Evolutionary conservation across 2,797 vertebrate species (phyloP).

Genomic region (Gorsachius magnificus): DNA sequence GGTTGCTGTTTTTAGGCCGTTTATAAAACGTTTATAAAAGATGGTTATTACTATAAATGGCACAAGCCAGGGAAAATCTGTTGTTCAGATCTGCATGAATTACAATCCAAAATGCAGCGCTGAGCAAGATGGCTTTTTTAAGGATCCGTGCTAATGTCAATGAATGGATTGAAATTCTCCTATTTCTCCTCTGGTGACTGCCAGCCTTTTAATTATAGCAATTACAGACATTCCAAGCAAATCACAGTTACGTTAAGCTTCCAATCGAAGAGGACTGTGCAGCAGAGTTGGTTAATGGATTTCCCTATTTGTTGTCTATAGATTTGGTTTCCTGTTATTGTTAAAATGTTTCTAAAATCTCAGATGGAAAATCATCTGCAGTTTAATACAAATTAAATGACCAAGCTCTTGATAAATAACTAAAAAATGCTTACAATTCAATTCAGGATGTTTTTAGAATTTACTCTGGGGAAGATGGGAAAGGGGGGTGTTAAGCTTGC

Average conservation of each 20-base stretch:
- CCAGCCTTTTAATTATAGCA: not conserved
- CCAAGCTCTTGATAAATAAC: not conserved
- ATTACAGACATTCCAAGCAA: not conserved
- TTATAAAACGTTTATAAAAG: too few species aligned
- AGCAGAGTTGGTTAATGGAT: not conserved
- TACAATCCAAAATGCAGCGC: not conserved
- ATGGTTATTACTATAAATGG: not conserved
- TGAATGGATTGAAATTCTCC: not conserved
- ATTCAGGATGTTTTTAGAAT: not conserved
- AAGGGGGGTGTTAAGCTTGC: not conserved
- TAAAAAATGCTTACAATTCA: not conserved
- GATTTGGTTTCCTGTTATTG: not conserved
- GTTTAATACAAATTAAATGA: not conserved
- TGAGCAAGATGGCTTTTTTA: not conserved
- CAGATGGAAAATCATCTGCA: not conserved
- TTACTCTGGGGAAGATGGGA: not conserved
- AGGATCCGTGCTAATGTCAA: not conserved
- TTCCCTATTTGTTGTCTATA: not conserved
- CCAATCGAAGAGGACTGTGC: not conserved
- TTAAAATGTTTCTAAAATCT: not conserved
- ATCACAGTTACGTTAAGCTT: not conserved
- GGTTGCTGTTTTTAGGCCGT: not conserved
- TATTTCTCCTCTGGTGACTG: not conserved
- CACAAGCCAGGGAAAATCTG: rapidly evolving
- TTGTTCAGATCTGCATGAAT: not conserved